Evolutionary conservation across 1,140 invertebrate species (phyloP), one percentile per base, ranked within the genome.

Genomic region (Aporrectodea caliginosa): DNA sequence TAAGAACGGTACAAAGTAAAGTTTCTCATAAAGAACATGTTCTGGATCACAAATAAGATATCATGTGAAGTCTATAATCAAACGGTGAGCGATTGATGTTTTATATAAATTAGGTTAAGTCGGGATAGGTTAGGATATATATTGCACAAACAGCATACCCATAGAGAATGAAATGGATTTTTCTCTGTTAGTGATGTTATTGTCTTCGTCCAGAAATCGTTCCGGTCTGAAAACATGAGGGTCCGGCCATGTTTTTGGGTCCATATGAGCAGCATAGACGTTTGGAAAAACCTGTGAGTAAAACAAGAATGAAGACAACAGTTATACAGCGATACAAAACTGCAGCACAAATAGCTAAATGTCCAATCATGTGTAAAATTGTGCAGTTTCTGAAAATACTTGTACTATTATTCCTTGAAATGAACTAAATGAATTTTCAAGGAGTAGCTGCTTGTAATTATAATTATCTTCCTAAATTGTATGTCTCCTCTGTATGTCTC

Each of bases 161-260:
- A 76, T n/a, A 43, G 75, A 76, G 43, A 76, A 76, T 16, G 75
- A 35, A 76, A 76, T 76, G 43, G 43, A 14, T 32, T 29, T n/a
- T 0, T 76, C 35, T 43, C 35, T 76, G 35, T 58, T 58, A 35
- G 43, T 29, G 35, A 76, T 35, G 35, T 76, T 58, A n/a, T 29
- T 27, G 33, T 80, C 74, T 58, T 83, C 81, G 16, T 83, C 79
- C 43, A 89, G 79, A 81, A 89, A 90, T 77, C 93, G 86, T 82
- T 93, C 92, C 0, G 93, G 92, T 0, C 90, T 87, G 81, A 93
- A 94, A 32, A 89, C 87, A 68, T 92, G 87, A 0, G 93, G 92
- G 85, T 93, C 90, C 0, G 89, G 88, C 92, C 92, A 94, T 0
- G 82, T 1, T 16, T 75, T 73, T 0, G 84, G 81, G 82, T 89